Percentiles rank a stretch among this genome's conserved stretches.
phyloP scores from a whole-genome alignment of 2,888 invertebrate genomes.

The Agrotis puta region DNA sequence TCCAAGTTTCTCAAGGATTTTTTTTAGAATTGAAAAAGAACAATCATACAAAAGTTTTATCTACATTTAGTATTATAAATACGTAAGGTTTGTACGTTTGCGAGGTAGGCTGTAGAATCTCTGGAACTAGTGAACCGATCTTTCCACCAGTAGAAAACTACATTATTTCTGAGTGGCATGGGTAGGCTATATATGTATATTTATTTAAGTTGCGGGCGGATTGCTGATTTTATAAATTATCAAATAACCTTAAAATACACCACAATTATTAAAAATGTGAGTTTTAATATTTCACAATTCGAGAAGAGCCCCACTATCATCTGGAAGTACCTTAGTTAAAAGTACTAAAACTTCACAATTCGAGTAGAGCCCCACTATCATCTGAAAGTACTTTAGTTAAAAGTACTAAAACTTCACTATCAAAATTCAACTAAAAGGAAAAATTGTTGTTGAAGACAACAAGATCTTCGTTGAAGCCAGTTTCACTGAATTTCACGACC shows the following conservation, averaged over 20 bases:
- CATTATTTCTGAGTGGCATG: too few relatives aligned
- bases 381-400: background rate
- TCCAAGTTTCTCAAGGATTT: background rate
- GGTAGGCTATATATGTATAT: too few relatives aligned
- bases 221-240: background rate
- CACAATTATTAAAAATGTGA: background rate
- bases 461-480: too few relatives aligned
- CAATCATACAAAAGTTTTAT: background rate
- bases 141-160: too few relatives aligned
- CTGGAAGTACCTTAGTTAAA: background rate
- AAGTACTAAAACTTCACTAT: background rate
- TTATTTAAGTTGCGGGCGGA: too few relatives aligned
- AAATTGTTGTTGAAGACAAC: too few relatives aligned
- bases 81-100: too few relatives aligned
- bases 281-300: background rate
- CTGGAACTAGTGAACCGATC: too few relatives aligned
- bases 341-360: background rate
- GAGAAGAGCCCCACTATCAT: background rate
- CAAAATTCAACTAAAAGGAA: background rate
- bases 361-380: background rate
- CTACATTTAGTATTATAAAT: too few relatives aligned
- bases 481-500: background rate
- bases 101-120: too few relatives aligned
- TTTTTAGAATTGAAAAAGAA: background rate
- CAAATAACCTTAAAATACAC: background rate